Evolutionary conservation across 2,888 invertebrate species (phyloP), one percentile per base, ranked within the genome.

Genomic region (Caenorhabditis sp.): DNA sequence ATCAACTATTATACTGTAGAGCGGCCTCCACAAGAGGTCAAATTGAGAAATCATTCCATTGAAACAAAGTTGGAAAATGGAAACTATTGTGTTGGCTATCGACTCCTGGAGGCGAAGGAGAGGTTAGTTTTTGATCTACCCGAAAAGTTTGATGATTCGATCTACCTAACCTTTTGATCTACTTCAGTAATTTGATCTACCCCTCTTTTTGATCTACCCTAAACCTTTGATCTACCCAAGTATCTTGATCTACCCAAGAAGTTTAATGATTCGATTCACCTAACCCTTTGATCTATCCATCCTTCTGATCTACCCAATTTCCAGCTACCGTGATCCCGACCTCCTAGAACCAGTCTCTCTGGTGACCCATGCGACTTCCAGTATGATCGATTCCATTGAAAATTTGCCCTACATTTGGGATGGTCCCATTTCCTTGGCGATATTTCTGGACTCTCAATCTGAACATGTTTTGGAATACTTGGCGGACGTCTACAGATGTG

Each of bases 351-450:
- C 87, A 8, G 72, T 87, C 10, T 68, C 80, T 12, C 66, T 87
- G 26, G 82, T 75, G 2, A 56, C 77, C 19, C 87, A 87, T 61
- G 68, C 84, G 0, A 84, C 87, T 7, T 70, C 86, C 0, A 54
- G 68, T 58, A 82, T 80, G 72, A 44, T 86, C 41, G 54, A 51
- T 38, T 12, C 49, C 0, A 8, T 63, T 4, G 51, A 61, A 72
- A 72, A 80, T 38, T 63, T 63, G 19, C 19, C 80, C 0, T 69
- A 74, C 22, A 58, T 51, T 19, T 87, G 86, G 85, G 80, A 86
- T 26, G 87, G 87, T 26, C 86, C 87, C 2, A 85, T 87, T n/a
- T 87, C 87, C 1, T 44, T 86, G 4, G 69, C 83, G 1, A 63
- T 87, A 1, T 87, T 83, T 51, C 49, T 88, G 41, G 88, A 88